A percentile compares a stretch with the other conserved stretches of the same genome.
Conservation (phyloP, 2,888 invertebrate genomes). For the Chloroclysta siterata region DNA sequence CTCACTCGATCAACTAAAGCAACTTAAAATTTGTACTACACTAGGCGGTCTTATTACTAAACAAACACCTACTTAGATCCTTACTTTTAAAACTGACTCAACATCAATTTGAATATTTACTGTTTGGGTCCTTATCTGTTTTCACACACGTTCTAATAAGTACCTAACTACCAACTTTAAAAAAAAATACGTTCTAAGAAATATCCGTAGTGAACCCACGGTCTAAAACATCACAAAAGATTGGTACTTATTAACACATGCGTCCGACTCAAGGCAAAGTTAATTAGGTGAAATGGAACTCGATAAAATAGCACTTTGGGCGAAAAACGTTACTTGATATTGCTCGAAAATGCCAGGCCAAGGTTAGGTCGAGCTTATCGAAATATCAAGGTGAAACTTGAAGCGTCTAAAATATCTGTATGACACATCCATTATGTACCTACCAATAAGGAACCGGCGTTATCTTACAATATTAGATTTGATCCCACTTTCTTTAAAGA, state of each 20-base stretch:
- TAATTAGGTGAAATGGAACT: constrained; percentile 17
- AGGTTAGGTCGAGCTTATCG: constrained; percentile 26
- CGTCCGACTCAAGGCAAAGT: constrained; percentile 6
- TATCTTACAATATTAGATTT: not conserved
- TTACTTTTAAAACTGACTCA: too few species aligned
- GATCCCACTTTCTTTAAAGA: not conserved
- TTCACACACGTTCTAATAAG: too few species aligned
- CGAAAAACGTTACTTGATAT: constrained; percentile 12
- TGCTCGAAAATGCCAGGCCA: constrained; percentile 17
- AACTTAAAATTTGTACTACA: too few species aligned
- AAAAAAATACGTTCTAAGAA: too few species aligned
- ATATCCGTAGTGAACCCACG: not conserved
- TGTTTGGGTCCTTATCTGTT: too few species aligned
- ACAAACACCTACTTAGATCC: too few species aligned
- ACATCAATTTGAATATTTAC: too few species aligned
- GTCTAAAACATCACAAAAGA: not conserved
- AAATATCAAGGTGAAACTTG: constrained; percentile 22
- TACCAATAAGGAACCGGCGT: not conserved
- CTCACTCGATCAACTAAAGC: too few species aligned
- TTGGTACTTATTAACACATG: not conserved
- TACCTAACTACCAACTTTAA: too few species aligned
- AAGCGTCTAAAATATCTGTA: constrained; percentile 1
- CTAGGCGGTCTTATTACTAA: too few species aligned
- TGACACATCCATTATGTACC: not conserved
- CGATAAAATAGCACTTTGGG: constrained; percentile 13